phyloP scores from a whole-genome alignment of 2,888 invertebrate species.

The Aphrophora alni region DNA sequence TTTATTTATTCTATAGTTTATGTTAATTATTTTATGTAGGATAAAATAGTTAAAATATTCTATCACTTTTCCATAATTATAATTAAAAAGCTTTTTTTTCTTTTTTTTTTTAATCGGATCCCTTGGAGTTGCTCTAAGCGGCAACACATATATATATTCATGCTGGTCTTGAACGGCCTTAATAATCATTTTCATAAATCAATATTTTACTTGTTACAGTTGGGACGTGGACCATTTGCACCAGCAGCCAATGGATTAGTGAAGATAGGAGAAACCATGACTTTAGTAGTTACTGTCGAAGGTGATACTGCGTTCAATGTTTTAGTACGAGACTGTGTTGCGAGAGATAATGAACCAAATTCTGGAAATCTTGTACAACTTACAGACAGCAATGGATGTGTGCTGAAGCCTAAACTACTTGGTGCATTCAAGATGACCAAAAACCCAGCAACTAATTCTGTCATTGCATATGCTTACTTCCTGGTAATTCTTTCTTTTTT shows the following conservation, averaged over 20 bases:
- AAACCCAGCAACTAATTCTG: slow-evolving; percentile 73
- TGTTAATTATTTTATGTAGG: too few relatives aligned
- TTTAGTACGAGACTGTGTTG: slow-evolving; percentile 75
- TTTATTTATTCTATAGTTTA: too few relatives aligned
- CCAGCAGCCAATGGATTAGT: slow-evolving; percentile 77
- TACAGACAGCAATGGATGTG: slow-evolving; percentile 78
- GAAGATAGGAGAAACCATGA: slow-evolving; percentile 83
- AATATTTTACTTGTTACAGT: slow-evolving; percentile 55
- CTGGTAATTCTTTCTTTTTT: slow-evolving; percentile 54
- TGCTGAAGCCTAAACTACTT: slow-evolving; percentile 79
- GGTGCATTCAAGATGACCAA: slow-evolving; percentile 82
- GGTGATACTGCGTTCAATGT: slow-evolving; percentile 82
- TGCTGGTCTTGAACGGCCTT: too few relatives aligned
- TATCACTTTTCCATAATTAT: too few relatives aligned
- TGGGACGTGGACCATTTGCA: slow-evolving; percentile 79
- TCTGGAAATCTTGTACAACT: slow-evolving; percentile 66
- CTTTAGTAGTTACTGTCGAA: slow-evolving; percentile 78
- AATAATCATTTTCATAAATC: too few relatives aligned
- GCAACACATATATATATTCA: too few relatives aligned
- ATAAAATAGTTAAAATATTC: too few relatives aligned
- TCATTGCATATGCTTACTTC: slow-evolving; percentile 80
- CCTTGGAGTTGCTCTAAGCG: too few relatives aligned
- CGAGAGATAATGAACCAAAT: slow-evolving; percentile 71
- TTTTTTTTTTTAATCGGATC: too few relatives aligned
- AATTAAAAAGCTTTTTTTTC: too few relatives aligned